Conservation (phyloP, 2,797 vertebrate genomes). For the Benthosema pterotum region DNA sequence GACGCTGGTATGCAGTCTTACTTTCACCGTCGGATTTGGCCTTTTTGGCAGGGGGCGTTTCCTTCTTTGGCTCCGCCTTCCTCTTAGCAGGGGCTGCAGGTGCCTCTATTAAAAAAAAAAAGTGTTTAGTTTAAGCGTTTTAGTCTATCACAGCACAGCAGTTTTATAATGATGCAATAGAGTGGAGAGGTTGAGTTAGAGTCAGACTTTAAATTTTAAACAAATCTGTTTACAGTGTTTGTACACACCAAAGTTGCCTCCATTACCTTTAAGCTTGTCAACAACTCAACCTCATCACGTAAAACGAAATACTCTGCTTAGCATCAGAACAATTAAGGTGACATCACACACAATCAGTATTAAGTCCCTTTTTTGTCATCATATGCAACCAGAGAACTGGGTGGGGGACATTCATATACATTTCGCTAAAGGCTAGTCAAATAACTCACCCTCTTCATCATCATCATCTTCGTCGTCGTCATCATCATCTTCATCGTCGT, state of each 20-base stretch:
- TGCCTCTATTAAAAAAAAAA: constrained; percentile 63
- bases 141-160: too few species aligned
- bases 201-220: too few species aligned
- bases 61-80: constrained; percentile 87
- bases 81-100: constrained; percentile 87
- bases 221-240: too few species aligned
- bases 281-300: constrained; percentile 73
- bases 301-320: neutral
- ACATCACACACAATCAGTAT: constrained; percentile 72
- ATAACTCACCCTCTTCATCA: neutral
- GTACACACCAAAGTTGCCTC: too few species aligned
- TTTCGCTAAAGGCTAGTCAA: neutral
- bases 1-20: constrained; percentile 37
- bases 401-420: too few species aligned
- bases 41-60: constrained; percentile 89
- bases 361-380: constrained; percentile 82
- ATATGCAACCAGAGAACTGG: constrained; percentile 29
- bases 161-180: too few species aligned
- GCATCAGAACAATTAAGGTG: constrained; percentile 57
- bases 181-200: too few species aligned
- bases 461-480: constrained; percentile 56
- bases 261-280: too few species aligned
- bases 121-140: neutral
- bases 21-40: constrained; percentile 86
- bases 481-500: constrained; percentile 55